Evolutionary conservation across 1,140 invertebrate genomes (phyloP), one percentile per base, ranked within the genome.

Genomic region (Drosophila eugracilis): DNA sequence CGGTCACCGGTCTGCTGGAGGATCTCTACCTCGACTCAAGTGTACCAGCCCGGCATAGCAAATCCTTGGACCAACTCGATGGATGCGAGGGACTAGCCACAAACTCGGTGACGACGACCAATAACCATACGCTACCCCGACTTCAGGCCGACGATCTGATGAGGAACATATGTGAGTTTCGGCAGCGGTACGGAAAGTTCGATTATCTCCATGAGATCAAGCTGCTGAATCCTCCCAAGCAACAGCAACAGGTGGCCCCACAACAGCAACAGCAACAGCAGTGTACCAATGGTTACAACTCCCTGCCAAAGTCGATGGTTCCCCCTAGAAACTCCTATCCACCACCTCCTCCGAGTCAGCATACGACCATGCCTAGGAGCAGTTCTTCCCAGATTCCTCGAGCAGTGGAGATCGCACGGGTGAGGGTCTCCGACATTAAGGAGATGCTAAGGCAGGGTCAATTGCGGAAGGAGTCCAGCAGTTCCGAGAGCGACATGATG

Each of bases 11-110:
- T 2, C 73, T 94, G 54, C 75, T 94, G 49, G 93, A 94, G 37
- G 80, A 71, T 90, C 60, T 85, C 6, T 77, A 73, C 19, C 45
- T 70, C 5, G 77, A 74, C 10, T 15, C 58, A 10, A 67, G 19
- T 24, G 47, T 71, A 47, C 32, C 93, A 24, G 95, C 95, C 4
- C 94, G 95, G 44, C 96, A 96, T 86, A 96, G 95, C 85, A 96
- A 96, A 81, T 96, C 96, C 0, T 85, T 96, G 34, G 96, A 96
- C 88, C 96, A 96, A 74, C 84, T 96, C 14, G 94, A 93, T 78
- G 91, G 90, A 19, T 62, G 70, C 10, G 78, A 79, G 14, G 76
- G 39, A 4, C 42, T n/a, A 44, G 66, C n/a, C 60, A 57, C 44
- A 19, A 74, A 47, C 32, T 28, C 65, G 6, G 15, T n/a, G 6